Evolutionary conservation across 2,888 invertebrate genomes (phyloP).

Genomic region (Dynastes maya): DNA sequence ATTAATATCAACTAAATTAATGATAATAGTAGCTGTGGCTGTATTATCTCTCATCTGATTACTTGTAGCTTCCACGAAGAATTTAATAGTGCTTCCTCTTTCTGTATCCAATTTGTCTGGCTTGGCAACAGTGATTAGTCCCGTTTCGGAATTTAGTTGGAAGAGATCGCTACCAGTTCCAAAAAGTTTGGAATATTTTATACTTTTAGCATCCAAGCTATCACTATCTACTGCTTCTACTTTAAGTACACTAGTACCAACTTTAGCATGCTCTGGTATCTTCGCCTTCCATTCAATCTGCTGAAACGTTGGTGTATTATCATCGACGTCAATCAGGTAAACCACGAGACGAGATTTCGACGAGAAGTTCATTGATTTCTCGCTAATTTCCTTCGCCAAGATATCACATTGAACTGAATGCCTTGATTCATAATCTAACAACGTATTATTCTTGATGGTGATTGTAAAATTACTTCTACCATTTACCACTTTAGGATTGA

Average conservation of each 20-base stretch:
- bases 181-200: constrained; percentile 80
- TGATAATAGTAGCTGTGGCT: constrained; percentile 81
- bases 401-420: constrained; percentile 82
- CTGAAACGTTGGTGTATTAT: constrained; percentile 88
- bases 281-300: constrained; percentile 82
- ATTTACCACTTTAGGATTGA: constrained; percentile 87
- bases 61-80: constrained; percentile 88
- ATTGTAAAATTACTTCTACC: constrained; percentile 86
- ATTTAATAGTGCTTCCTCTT: constrained; percentile 81
- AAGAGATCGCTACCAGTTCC: constrained; percentile 87
- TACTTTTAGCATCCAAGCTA: constrained; percentile 80
- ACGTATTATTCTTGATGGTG: constrained; percentile 84
- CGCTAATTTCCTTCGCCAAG: constrained; percentile 86
- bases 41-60: constrained; percentile 84
- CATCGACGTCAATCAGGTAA: constrained; percentile 89
- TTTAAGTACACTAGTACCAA: constrained; percentile 68
- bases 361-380: constrained; percentile 80
- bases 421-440: constrained; percentile 89
- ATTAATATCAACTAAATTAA: constrained; percentile 84
- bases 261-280: constrained; percentile 86
- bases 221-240: constrained; percentile 89
- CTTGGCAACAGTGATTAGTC: constrained; percentile 85
- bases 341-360: constrained; percentile 84
- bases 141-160: constrained; percentile 83
- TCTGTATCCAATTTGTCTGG: constrained; percentile 89